Evolutionary conservation across 1,140 invertebrate species (phyloP), one percentile per base, ranked within the genome.

Genomic region (Drosophila nasuta): DNA sequence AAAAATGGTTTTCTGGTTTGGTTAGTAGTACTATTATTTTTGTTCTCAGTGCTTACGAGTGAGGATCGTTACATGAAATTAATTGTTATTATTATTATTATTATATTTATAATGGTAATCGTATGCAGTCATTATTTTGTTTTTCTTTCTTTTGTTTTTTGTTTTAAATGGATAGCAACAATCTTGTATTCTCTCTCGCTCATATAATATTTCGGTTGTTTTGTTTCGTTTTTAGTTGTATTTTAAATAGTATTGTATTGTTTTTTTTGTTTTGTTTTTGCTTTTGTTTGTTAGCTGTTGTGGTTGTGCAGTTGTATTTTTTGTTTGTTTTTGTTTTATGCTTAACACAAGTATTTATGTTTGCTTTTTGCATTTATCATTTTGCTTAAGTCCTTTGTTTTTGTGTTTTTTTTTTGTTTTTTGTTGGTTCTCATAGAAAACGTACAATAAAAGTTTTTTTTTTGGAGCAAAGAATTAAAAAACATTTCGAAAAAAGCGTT

Each of bases 101-200:
- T 54, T 54, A 54, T 54, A 54, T 33, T 54, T 54, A 35, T 35
- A 33, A 58, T 75, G 72, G 66, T 73, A 66, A 68, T 74, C 33
- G 30, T 69, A 69, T 68, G 71, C 71, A 74, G 71, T 74, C 71
- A 68, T 54, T 74, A 74, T 54, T 77, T 77, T 56, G 38, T 58
- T 46, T 83, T 63, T 71, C 52, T 62, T 65, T 20, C 43, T 25
- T 83, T 63, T 71, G 58, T 62, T 65, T 74, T 64, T 58, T 72
- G 67, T 66, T 70, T 81, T 86, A 80, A 86, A 88, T 88, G 74
- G 79, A 82, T 91, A 91, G 89, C 89, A 91, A 91, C 89, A 91
- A 91, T 91, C 89, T 91, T 91, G 89, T 91, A 90, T 86, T 91
- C 89, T 91, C 89, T 91, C 89, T 91, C 89, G 81, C 89, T 88